These are phyloP conservation scores for Styela clava DNA, from an alignment of 23 tunicate species.

Conservation along the genomic window DNA sequence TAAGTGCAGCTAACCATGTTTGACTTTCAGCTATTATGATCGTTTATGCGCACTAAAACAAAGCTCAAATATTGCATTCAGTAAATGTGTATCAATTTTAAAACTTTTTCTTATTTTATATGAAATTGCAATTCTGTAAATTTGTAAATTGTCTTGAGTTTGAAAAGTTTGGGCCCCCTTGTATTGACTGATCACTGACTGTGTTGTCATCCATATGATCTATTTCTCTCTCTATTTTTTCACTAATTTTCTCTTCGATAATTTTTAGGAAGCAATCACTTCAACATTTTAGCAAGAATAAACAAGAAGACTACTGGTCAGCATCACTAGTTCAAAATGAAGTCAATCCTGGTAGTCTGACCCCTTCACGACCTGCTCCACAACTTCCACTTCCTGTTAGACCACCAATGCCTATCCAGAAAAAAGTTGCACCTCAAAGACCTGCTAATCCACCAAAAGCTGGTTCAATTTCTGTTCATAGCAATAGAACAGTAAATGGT, in stretches of 20 bases:
- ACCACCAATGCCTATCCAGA: neutral
- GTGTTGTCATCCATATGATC: no score
- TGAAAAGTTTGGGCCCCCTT: no score
- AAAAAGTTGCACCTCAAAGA: slow-evolving; percentile 32
- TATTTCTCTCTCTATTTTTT: no score
- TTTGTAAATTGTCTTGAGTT: no score
- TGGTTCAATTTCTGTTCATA: neutral
- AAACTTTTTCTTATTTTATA: no score
- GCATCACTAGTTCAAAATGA: neutral
- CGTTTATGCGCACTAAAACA: no score
- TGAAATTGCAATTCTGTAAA: no score
- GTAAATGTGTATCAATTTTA: no score
- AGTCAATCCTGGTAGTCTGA: neutral
- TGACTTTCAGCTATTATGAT: no score
- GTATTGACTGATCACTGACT: no score
- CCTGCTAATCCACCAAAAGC: slow-evolving; percentile 54
- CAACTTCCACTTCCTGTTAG: slow-evolving; percentile 25
- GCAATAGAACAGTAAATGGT: neutral
- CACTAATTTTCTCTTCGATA: neutral
- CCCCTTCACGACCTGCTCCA: slow-evolving; percentile 40
- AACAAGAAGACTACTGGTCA: neutral
- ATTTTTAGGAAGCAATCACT: slow-evolving; percentile 20
- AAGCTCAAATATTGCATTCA: no score
- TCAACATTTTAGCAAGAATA: neutral
- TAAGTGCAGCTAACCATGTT: no score